These are phyloP conservation scores for Sphyrna mokarran DNA, from an alignment of 2,113 vertebrate species.

Conservation along the genomic window DNA sequence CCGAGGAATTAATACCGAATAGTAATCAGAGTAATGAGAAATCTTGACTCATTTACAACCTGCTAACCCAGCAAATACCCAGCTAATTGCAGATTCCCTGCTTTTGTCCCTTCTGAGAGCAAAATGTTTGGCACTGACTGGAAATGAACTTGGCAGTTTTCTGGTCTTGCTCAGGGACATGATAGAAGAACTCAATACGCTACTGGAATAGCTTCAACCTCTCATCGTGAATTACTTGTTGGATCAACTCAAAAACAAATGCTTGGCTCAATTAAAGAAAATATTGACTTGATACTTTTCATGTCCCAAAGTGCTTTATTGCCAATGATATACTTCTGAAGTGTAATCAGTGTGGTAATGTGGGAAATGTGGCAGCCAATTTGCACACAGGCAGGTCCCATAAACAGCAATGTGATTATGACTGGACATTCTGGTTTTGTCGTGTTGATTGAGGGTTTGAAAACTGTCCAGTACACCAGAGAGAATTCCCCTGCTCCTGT, in stretches of 20 bases:
- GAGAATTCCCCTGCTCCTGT: not conserved
- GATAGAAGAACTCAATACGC: not conserved
- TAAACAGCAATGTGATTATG: not conserved
- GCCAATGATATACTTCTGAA: no score
- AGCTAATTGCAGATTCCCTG: not conserved
- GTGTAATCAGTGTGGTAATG: not conserved
- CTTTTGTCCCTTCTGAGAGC: not conserved
- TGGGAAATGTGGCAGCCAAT: no score
- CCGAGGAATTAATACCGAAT: not conserved
- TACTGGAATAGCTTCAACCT: not conserved
- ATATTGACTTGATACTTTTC: not conserved
- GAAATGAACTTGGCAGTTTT: not conserved
- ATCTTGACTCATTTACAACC: not conserved
- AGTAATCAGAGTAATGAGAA: not conserved
- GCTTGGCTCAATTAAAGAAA: not conserved
- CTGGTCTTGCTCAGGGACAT: not conserved
- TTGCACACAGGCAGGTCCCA: not conserved
- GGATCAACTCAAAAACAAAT: not conserved
- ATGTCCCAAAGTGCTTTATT: not conserved
- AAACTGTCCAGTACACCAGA: no score
- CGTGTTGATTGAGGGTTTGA: not conserved
- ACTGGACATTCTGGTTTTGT: not conserved
- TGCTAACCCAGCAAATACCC: not conserved
- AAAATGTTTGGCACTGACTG: not conserved
- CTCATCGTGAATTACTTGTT: not conserved